These are phyloP conservation scores for Ornithorhynchus anatinus DNA, from an alignment of 2,113 vertebrate genomes.

Conservation along the genomic window DNA sequence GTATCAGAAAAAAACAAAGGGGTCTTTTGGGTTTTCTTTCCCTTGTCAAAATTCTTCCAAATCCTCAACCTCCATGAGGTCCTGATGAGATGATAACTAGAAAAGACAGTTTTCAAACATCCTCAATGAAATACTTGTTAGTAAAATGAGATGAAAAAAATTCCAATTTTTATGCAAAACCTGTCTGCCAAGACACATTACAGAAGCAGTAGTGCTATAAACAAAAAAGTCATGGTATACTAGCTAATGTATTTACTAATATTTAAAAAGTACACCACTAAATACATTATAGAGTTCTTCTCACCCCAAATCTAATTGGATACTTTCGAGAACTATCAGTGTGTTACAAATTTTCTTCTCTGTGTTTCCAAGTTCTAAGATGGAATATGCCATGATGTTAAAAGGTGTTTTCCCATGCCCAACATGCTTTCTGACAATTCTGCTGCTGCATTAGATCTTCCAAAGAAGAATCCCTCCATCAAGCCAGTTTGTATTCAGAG, in stretches of 20 bases:
- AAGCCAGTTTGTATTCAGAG: too few species aligned
- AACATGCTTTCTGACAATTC: too few species aligned
- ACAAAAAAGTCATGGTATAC: not conserved
- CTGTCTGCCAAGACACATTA: not conserved
- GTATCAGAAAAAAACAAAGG: not conserved
- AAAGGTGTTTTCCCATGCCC: too few species aligned
- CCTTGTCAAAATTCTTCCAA: not conserved
- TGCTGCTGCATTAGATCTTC: too few species aligned
- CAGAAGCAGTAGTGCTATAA: constrained; percentile 4
- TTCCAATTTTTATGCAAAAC: not conserved
- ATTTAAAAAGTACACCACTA: constrained; percentile 19
- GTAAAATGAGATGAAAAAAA: not conserved
- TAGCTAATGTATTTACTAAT: not conserved
- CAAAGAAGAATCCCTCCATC: too few species aligned
- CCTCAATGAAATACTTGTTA: not conserved
- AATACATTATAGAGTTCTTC: not conserved
- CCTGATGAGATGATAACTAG: not conserved
- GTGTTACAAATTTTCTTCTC: not conserved
- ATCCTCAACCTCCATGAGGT: not conserved
- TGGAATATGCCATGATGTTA: too few species aligned
- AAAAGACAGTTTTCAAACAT: not conserved
- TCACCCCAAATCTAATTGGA: not conserved
- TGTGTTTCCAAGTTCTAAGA: too few species aligned
- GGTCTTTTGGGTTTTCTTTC: not conserved
- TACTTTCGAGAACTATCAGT: not conserved